Evolutionary conservation across 37 sponge, comb jelly and placozoan species (phyloP), one percentile per base, ranked within the genome.

Genomic region (Beroe forskalii): DNA sequence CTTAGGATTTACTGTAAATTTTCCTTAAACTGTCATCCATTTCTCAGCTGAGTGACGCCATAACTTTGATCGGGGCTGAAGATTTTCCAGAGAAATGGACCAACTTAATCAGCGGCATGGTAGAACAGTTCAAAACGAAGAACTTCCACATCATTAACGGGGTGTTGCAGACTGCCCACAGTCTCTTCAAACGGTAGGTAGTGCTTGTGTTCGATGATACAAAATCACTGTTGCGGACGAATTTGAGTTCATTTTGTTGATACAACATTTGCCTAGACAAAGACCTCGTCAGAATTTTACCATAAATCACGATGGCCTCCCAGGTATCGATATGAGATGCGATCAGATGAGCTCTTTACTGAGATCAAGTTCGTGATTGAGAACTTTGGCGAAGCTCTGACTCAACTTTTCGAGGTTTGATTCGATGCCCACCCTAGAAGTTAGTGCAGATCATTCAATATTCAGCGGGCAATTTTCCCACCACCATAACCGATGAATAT

Each of bases 121-220:
- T 96, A 20, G 91, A 67, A n/a, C 92, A 99, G 22, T 94, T 99
- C 43, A 90, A 94, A 33, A 86, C 93, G 17, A 92, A 93, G 6
- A 95, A 99, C 89, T 95, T 99, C 91, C 93, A 99, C 83, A 90
- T 92, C 75, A 99, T 99, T 93, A 96, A 96, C 60, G 99, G 99
- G 2, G 94, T 96, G 35, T 91, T 99, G 28, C 94, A 94, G 86
- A 99, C 99, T n/a, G 99, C 99, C 32, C 95, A 99, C 90, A 97
- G 97, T 0, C 94, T 99, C 61, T 96, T 96, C 90, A 94, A 93
- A 61, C 92, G 97, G 27, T 97, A 96, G 38, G 62, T 80, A n/a
- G 12, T 17, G 55, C 12, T 80, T n/a, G n/a, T n/a, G n/a, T n/a
- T n/a, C n/a, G n/a, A n/a, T n/a, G n/a, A n/a, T n/a, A n/a, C n/a